These are phyloP conservation scores for Gandaritis pyraliata DNA, from an alignment of 2,888 invertebrate genomes.

Conservation along the genomic window DNA sequence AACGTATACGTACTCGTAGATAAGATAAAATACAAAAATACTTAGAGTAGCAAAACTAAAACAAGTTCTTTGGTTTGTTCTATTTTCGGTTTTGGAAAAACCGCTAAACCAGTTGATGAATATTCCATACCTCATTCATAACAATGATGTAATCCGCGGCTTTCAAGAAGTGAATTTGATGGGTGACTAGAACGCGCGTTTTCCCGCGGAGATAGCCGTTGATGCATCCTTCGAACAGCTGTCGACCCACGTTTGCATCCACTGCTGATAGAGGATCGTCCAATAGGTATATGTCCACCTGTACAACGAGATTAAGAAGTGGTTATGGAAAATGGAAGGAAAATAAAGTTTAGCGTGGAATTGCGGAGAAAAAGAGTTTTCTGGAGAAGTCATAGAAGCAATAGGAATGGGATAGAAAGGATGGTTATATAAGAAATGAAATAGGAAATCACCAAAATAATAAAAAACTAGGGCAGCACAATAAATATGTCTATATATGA, in stretches of 20 bases:
- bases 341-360: no score
- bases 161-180: slow-evolving; percentile 93
- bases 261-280: slow-evolving; percentile 96
- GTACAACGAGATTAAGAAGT: slow-evolving; percentile 35
- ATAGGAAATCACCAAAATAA: no score
- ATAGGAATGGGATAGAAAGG: no score
- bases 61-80: no score
- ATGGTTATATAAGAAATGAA: no score
- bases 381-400: no score
- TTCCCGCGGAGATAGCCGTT: slow-evolving; percentile 86
- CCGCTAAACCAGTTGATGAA: background rate
- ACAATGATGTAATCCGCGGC: slow-evolving; percentile 87
- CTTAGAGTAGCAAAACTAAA: no score
- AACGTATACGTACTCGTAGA: no score
- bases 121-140: slow-evolving; percentile 69
- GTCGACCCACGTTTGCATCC: slow-evolving; percentile 91
- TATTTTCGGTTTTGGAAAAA: background rate
- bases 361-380: no score
- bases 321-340: background rate
- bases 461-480: no score
- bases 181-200: slow-evolving; percentile 92
- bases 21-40: no score
- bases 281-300: slow-evolving; percentile 91
- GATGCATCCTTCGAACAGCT: slow-evolving; percentile 91
- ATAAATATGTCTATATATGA: no score